Conservation (phyloP, 2,888 invertebrate species). For the Alitta virens region DNA sequence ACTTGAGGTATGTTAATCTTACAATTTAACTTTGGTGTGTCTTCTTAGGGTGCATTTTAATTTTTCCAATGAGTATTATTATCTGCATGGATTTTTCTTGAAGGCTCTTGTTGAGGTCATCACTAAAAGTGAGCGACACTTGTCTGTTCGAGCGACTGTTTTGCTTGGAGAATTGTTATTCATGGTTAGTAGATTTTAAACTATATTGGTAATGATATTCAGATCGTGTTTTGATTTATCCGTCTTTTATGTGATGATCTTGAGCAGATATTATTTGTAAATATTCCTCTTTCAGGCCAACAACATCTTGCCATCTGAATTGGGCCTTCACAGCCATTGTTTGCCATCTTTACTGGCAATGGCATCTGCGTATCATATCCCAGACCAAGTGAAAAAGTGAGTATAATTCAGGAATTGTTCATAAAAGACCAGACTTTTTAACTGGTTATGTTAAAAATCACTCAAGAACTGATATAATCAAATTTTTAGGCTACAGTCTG, state of each 20-base stretch:
- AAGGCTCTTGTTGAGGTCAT: conserved; percentile 86
- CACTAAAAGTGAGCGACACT: conserved; percentile 77
- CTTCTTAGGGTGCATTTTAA: no score
- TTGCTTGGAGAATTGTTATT: conserved; percentile 84
- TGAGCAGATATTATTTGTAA: not conserved
- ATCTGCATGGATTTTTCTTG: no score
- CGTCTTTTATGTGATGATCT: not conserved
- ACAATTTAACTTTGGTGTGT: not conserved
- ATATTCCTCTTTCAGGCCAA: conserved; percentile 41
- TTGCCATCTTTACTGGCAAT: conserved; percentile 71
- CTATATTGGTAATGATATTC: not conserved
- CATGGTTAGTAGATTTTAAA: conserved; percentile 61
- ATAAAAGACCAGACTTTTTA: no score
- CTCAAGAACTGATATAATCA: no score
- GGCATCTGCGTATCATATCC: conserved; percentile 34
- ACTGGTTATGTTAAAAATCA: no score
- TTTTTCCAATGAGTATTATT: no score
- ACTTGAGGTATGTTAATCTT: conserved; percentile 61
- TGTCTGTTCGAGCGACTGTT: conserved; percentile 88
- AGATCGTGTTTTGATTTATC: not conserved
- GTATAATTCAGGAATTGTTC: no score
- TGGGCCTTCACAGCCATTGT: conserved; percentile 78
- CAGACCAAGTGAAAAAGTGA: no score
- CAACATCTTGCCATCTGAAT: conserved; percentile 77
- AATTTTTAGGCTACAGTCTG: no score